phyloP scores from a whole-genome alignment of 2,113 vertebrate genomes.

The Neomonachus schauinslandi region DNA sequence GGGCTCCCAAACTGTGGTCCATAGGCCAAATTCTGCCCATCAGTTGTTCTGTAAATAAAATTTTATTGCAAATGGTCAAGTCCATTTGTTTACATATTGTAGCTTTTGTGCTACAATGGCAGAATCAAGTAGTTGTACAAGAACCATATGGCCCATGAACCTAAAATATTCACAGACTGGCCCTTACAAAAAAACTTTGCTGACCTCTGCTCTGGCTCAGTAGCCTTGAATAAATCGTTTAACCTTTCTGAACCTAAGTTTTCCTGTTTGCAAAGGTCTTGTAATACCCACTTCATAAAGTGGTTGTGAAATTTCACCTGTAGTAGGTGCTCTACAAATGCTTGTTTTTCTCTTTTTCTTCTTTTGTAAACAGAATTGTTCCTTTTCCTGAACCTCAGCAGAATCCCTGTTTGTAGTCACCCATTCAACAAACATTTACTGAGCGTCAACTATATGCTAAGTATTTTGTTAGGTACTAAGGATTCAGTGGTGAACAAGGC shows the following conservation, averaged over 20 bases:
- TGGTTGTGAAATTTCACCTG: not conserved
- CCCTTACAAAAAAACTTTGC: not conserved
- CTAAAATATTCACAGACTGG: not conserved
- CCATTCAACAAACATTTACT: not conserved
- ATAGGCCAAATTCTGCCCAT: not conserved
- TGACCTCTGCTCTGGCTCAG: not conserved
- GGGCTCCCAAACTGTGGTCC: not conserved
- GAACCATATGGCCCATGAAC: rapidly evolving
- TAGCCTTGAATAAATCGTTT: not conserved
- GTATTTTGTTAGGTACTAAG: not conserved
- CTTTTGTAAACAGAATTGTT: not conserved
- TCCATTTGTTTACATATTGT: not conserved
- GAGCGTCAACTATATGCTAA: not conserved
- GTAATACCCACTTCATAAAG: not conserved
- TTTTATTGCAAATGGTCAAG: not conserved
- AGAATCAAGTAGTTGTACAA: not conserved
- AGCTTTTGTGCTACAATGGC: not conserved
- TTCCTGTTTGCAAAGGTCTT: not conserved
- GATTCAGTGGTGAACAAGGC: not conserved
- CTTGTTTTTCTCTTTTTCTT: not conserved
- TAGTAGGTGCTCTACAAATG: not conserved
- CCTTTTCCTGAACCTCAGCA: not conserved
- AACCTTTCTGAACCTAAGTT: not conserved
- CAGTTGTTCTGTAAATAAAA: not conserved
- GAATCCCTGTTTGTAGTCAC: not conserved